These are phyloP conservation scores for Neomonachus schauinslandi DNA, from an alignment of 2,113 vertebrate species.

Conservation along the genomic window DNA sequence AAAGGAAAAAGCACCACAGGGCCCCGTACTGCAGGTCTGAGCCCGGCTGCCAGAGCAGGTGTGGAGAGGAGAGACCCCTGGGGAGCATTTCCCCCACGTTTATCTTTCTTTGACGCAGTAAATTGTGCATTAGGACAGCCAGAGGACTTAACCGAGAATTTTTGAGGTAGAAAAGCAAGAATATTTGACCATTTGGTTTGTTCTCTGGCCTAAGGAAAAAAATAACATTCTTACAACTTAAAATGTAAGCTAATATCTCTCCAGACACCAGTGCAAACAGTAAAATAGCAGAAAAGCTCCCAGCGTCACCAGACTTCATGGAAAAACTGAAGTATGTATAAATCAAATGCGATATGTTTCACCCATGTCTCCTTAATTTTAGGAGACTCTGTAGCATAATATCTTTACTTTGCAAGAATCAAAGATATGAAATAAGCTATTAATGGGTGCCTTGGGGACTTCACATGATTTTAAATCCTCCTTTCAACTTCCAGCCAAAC, in stretches of 20 bases:
- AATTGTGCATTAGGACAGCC: background rate
- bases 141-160: background rate
- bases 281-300: slow-evolving; percentile 41
- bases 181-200: background rate
- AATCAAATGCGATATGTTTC: background rate
- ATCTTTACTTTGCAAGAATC: slow-evolving; percentile 48
- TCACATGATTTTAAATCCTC: background rate
- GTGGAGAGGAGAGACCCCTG: rapidly evolving
- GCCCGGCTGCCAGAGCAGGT: rapidly evolving
- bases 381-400: slow-evolving; percentile 36
- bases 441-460: background rate
- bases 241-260: slow-evolving; percentile 48
- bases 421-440: background rate
- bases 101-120: background rate
- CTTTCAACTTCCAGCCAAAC: slow-evolving; percentile 47
- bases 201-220: background rate
- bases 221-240: background rate
- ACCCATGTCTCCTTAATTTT: slow-evolving; percentile 51
- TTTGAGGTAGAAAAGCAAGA: background rate
- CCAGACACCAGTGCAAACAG: background rate
- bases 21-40: background rate
- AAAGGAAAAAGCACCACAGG: background rate
- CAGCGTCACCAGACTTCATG: background rate
- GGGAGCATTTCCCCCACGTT: rapidly evolving
- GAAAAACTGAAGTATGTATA: background rate